A percentile compares a stretch with the other conserved stretches of the same genome.
phyloP scores from a whole-genome alignment of 2,113 vertebrate species.

The Myotis davidii region DNA sequence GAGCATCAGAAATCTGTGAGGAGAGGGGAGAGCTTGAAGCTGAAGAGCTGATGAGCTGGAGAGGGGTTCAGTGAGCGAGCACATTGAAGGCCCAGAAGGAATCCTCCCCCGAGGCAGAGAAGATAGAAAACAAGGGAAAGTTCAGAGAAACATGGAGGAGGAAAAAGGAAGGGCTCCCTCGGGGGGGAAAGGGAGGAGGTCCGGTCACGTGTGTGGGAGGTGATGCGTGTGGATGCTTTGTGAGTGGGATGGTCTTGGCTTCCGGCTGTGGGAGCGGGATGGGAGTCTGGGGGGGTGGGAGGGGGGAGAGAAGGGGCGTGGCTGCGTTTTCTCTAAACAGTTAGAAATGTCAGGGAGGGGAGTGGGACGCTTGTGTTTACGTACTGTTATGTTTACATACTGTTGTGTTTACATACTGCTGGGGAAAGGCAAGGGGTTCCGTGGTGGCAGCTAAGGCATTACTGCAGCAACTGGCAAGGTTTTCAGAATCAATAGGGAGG shows the following conservation, averaged over 20 bases:
- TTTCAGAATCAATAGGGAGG: background rate
- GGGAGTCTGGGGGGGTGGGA: background rate
- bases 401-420: background rate
- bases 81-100: no score
- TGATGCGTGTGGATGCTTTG: background rate
- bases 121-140: background rate
- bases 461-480: background rate
- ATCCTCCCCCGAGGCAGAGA: background rate
- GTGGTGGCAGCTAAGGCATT: background rate
- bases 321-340: accelerated
- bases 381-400: accelerated
- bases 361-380: background rate
- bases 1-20: background rate
- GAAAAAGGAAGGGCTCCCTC: background rate
- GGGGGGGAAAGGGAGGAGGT: background rate
- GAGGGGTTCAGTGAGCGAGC: accelerated
- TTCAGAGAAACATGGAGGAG: background rate
- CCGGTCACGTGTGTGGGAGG: background rate
- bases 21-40: background rate
- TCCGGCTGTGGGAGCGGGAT: background rate
- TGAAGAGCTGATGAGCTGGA: background rate
- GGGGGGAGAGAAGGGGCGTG: background rate
- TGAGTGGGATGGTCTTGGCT: no score
- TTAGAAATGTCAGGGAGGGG: background rate
- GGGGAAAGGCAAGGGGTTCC: background rate